A percentile compares a stretch with the other conserved stretches of the same genome.
Evolutionary conservation across 2,113 vertebrate species (phyloP).

Genomic region (Emberiza fucata): DNA sequence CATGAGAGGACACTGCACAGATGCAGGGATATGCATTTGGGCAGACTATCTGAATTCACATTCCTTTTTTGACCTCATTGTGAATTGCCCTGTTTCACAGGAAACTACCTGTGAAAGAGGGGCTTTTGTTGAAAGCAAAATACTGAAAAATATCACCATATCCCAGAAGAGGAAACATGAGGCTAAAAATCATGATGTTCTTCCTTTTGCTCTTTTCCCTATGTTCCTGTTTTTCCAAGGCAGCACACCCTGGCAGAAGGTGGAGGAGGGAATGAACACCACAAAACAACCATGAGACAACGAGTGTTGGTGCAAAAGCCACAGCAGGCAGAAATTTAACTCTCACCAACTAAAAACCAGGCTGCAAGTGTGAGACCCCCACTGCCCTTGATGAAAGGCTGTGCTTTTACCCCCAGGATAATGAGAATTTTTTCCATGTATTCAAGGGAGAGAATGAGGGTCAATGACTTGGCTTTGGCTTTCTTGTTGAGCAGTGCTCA

Average conservation of each 20-base stretch:
- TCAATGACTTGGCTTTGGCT: background rate
- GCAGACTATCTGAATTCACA: background rate
- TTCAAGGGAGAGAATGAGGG: background rate
- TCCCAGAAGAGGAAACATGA: background rate
- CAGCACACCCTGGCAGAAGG: background rate
- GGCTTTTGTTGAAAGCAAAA: background rate
- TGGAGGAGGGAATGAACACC: background rate
- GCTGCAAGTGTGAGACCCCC: background rate
- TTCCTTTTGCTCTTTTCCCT: background rate
- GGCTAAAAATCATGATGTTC: background rate
- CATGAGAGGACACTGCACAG: background rate
- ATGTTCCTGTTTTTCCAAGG: background rate
- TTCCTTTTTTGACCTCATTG: background rate
- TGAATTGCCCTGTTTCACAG: background rate
- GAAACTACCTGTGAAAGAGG: background rate
- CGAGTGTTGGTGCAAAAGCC: rapidly evolving
- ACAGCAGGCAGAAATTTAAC: background rate
- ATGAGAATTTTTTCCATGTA: rapidly evolving
- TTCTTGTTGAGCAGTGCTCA: background rate
- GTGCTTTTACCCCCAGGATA: background rate
- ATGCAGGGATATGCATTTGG: background rate
- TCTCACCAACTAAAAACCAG: background rate
- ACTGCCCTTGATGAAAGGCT: background rate
- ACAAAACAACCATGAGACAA: background rate
- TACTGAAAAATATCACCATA: background rate